Evolutionary conservation across 2,113 vertebrate genomes (phyloP), one percentile per base, ranked within the genome.

Genomic region (Chloroceryle aenea): DNA sequence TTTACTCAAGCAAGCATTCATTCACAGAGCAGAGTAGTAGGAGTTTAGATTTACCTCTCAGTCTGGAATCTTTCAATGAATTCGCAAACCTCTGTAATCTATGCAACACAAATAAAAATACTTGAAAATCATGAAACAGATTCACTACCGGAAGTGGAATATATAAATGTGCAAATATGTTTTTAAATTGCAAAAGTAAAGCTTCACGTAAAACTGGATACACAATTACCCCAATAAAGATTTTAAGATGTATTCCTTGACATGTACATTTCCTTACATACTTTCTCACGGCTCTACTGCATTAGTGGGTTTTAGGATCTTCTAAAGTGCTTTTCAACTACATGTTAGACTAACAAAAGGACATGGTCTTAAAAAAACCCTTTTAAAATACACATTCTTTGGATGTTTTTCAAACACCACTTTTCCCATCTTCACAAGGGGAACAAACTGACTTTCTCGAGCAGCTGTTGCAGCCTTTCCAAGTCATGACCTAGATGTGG

Each of bases 81-180:
- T 98, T 98, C 94, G 99, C 98, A 98, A 96, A 98, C 74, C 96
- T 99, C 88, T 98, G 98, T 97, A 99, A 98, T 96, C 99, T 99
- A 85, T 66, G 53, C 73, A 74, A 97, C 34, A 85, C 29, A 75
- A 82, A 16, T 95, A 87, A 63, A 87, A 68, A 55, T 42, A 59
- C 12, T 91, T 88, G 53, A 62, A 63, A 89, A 74, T 76, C 47
- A 72, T 13, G 52, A 69, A 62, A 11, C 10, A 72, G 32, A 83
- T 56, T 66, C 50, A 74, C 23, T 83, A 74, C 75, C 27, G 8
- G 22, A 64, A 38, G 30, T 23, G 53, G 10, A 71, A 87, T 48
- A 73, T n/a, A 68, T 27, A 67, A 40, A 78, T 30, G 73, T 4
- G 10, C 13, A 27, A 58, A 34, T 40, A 66, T 30, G 27, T 36